These are phyloP conservation scores for Corythornis leucogaster DNA, from an alignment of 2,797 vertebrate species.

Conservation along the genomic window DNA sequence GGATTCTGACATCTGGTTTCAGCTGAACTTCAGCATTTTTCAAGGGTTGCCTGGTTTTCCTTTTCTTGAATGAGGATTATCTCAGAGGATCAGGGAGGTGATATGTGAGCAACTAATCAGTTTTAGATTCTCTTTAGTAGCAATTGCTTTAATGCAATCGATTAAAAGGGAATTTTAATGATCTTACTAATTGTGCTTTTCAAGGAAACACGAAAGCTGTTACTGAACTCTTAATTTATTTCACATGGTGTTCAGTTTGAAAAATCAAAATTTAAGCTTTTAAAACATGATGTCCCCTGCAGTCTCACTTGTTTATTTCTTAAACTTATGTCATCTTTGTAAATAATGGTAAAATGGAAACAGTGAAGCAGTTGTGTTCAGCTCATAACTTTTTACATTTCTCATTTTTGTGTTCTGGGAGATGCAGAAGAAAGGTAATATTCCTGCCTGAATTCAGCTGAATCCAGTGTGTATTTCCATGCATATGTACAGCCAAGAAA, in stretches of 20 bases:
- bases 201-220: not conserved
- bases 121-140: not conserved
- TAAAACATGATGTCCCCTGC: not conserved
- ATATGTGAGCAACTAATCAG: not conserved
- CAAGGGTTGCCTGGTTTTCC: not conserved
- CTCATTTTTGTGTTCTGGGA: not conserved
- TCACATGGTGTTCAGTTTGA: not conserved
- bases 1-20: not conserved
- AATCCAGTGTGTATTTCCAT: not conserved
- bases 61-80: not conserved
- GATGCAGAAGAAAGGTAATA: not conserved
- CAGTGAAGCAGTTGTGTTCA: not conserved
- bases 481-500: not conserved
- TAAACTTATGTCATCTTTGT: not conserved
- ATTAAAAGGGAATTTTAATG: conserved; percentile 46
- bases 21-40: not conserved
- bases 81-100: not conserved
- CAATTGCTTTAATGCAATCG: not conserved
- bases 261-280: conserved; percentile 4
- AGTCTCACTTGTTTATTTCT: not conserved
- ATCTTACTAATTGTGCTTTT: conserved; percentile 28
- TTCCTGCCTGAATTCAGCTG: not conserved
- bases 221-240: conserved; percentile 25
- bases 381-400: not conserved
- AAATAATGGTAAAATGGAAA: not conserved